Conservation (phyloP, 2,888 invertebrate species). For the Oscheius sp. region DNA sequence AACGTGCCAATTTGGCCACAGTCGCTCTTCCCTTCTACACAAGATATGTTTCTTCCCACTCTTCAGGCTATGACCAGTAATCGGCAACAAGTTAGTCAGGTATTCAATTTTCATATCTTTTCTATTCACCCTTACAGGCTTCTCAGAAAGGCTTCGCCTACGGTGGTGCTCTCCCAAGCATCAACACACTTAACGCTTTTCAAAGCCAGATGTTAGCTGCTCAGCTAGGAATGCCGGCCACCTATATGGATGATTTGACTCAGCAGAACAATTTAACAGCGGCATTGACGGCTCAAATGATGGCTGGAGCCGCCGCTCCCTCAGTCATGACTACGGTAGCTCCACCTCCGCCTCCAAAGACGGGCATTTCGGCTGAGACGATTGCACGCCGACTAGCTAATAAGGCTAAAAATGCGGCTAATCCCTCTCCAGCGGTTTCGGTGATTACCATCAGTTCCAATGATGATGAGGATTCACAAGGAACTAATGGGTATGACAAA, state of each 20-base stretch:
- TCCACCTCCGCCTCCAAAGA: not conserved
- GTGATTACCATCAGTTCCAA: constrained; percentile 33
- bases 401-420: constrained; percentile 7
- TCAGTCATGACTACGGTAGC: not conserved
- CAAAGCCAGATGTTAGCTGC: constrained; percentile 15
- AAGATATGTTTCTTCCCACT: constrained; percentile 21
- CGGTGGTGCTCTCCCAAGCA: not conserved
- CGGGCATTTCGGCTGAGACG: constrained; percentile 17
- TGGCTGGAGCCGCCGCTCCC: not conserved
- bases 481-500: not conserved
- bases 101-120: constrained; percentile 12
- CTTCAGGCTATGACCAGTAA: constrained; percentile 21
- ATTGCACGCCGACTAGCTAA: constrained; percentile 18
- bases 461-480: constrained; percentile 23
- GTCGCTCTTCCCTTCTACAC: not conserved
- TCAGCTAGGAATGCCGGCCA: constrained; percentile 13
- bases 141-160: constrained; percentile 24
- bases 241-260: not conserved
- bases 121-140: too few relatives aligned
- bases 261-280: constrained; percentile 2
- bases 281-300: constrained; percentile 8
- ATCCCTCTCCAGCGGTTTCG: constrained; percentile 33
- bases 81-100: constrained; percentile 21
- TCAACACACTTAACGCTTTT: not conserved
- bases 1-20: constrained; percentile 13